Evolutionary conservation across 2,888 invertebrate species (phyloP).

Genomic region (Pecten maximus): DNA sequence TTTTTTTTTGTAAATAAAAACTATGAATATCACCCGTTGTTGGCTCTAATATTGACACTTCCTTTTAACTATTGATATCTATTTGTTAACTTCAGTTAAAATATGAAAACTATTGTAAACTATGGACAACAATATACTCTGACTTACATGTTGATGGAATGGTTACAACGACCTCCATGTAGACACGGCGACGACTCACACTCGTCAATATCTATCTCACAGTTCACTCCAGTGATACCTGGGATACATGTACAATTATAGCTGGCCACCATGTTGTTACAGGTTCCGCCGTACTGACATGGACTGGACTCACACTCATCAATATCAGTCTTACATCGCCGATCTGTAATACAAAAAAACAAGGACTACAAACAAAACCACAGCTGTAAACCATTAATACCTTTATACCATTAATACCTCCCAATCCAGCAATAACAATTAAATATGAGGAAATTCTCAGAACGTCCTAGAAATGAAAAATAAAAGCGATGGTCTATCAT

Average conservation of each 20-base stretch:
- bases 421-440: too few species aligned
- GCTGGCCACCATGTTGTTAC: slow-evolving; percentile 67
- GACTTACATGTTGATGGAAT: slow-evolving; percentile 68
- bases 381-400: too few species aligned
- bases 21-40: too few species aligned
- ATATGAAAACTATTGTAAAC: not conserved
- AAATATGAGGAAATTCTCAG: too few species aligned
- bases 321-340: slow-evolving; percentile 83
- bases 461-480: too few species aligned
- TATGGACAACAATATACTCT: not conserved
- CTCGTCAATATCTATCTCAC: slow-evolving; percentile 77
- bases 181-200: slow-evolving; percentile 70
- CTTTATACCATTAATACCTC: too few species aligned
- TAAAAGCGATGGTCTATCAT: too few species aligned
- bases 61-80: too few species aligned
- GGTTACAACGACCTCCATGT: slow-evolving; percentile 68
- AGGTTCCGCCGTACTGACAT: slow-evolving; percentile 74
- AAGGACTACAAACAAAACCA: too few species aligned
- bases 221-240: slow-evolving; percentile 89
- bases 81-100: too few species aligned
- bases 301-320: slow-evolving; percentile 85
- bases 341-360: slow-evolving; percentile 37
- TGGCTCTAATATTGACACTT: too few species aligned
- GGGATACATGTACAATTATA: slow-evolving; percentile 84
- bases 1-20: too few species aligned